Conservation (phyloP, 2,888 invertebrate genomes). For the Mythimna impura region DNA sequence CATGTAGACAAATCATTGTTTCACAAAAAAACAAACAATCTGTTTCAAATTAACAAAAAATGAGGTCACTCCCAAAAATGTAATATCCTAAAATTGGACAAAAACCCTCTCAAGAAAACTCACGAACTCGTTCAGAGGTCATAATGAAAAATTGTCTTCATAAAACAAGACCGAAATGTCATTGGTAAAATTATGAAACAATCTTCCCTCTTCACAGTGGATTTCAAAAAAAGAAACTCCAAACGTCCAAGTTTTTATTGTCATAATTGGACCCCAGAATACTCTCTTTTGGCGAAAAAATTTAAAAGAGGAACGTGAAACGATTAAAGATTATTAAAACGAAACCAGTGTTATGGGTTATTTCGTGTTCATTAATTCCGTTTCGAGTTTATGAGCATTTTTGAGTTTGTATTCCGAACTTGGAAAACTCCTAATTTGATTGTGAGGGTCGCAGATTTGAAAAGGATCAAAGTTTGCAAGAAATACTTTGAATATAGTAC, state of each 20-base stretch:
- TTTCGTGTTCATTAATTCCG: constrained; percentile 53
- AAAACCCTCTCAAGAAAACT: constrained; percentile 6
- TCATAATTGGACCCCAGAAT: constrained; percentile 52
- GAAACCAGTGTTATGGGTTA: constrained; percentile 31
- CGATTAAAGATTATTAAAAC: constrained; percentile 50
- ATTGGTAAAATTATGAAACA: constrained; percentile 45
- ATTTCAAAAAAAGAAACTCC: constrained; percentile 38
- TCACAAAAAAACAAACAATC: not conserved
- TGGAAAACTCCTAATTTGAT: constrained; percentile 27
- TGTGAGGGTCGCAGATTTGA: constrained; percentile 23
- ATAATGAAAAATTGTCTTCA: constrained; percentile 30
- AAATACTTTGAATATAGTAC: constrained; percentile 22
- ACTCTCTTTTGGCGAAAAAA: constrained; percentile 17
- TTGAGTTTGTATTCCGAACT: constrained; percentile 25
- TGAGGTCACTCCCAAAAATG: not conserved
- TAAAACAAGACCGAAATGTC: constrained; percentile 37
- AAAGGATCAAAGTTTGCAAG: constrained; percentile 16
- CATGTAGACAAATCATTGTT: not conserved
- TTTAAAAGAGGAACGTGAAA: constrained; percentile 31
- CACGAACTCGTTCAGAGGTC: constrained; percentile 8
- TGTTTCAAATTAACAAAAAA: constrained; percentile 5
- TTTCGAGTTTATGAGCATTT: constrained; percentile 48
- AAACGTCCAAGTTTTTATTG: constrained; percentile 49
- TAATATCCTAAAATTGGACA: constrained; percentile 9
- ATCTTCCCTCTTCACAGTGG: constrained; percentile 42